Conservation (phyloP, 2,113 vertebrate genomes). For the Setophaga petechia region DNA sequence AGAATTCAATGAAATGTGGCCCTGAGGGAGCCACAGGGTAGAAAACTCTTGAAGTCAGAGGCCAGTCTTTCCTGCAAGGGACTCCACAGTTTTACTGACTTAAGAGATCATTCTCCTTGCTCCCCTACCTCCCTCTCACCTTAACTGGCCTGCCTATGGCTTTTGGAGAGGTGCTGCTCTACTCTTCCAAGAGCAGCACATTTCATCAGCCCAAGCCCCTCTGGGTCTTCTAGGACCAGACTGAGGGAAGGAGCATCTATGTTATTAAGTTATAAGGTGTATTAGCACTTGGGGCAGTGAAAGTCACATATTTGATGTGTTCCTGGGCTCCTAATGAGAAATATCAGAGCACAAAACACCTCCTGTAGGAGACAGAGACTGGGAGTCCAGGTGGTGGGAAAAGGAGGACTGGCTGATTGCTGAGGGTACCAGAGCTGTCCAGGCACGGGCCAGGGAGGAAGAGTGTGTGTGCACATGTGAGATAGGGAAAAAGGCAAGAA, state of each 20-base stretch:
- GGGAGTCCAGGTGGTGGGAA: background rate
- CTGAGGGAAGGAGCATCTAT: background rate
- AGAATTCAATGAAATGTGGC: background rate
- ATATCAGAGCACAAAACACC: background rate
- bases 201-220: background rate
- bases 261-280: background rate
- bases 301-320: background rate
- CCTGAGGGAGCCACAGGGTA: background rate
- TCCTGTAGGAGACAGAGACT: background rate
- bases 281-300: background rate
- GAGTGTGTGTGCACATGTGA: background rate
- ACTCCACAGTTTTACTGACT: background rate
- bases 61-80: background rate
- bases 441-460: background rate
- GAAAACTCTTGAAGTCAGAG: background rate
- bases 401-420: background rate
- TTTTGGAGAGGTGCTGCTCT: background rate
- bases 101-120: background rate
- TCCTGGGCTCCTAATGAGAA: background rate
- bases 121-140: background rate
- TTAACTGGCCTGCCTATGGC: background rate
- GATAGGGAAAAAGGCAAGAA: background rate
- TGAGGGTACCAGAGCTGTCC: background rate
- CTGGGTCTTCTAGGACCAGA: background rate
- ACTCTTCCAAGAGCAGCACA: background rate